Percentiles rank a stretch among this genome's conserved stretches.
phyloP scores from a whole-genome alignment of 2,797 vertebrate species.

The Pipistrellus pipistrellus region DNA sequence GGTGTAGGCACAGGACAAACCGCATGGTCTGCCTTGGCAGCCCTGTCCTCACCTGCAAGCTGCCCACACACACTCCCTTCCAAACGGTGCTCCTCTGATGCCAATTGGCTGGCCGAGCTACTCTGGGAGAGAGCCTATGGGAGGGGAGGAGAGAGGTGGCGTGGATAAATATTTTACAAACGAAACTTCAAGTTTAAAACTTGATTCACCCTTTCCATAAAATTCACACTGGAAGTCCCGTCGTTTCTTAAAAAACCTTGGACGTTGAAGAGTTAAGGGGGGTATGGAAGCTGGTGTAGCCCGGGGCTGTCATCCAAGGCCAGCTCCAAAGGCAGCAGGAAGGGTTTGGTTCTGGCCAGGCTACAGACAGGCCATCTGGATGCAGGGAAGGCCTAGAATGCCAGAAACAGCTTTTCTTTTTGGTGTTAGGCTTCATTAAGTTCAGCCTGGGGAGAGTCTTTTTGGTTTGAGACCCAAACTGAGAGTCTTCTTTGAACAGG shows the following conservation, averaged over 20 bases:
- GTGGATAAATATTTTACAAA: slow-evolving; percentile 65
- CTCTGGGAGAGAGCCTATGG: slow-evolving; percentile 61
- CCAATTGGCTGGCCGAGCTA: slow-evolving; percentile 67
- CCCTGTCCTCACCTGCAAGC: slow-evolving; percentile 78
- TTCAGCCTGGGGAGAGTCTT: slow-evolving; percentile 57
- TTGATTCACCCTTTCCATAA: slow-evolving; percentile 41
- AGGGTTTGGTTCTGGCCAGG: slow-evolving; percentile 81
- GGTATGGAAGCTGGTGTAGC: slow-evolving; percentile 66
- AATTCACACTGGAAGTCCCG: slow-evolving; percentile 35
- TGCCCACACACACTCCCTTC: slow-evolving; percentile 80
- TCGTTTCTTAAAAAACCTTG: slow-evolving; percentile 12
- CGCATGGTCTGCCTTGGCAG: slow-evolving; percentile 81
- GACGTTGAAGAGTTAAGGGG: slow-evolving; percentile 68
- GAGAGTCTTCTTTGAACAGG: slow-evolving; percentile 64
- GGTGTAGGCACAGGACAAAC: slow-evolving; percentile 81
- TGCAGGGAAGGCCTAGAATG: slow-evolving; percentile 71
- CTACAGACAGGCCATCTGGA: slow-evolving; percentile 80
- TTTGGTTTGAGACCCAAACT: slow-evolving; percentile 65
- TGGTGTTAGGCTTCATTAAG: slow-evolving; percentile 73
- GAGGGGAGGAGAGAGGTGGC: background rate
- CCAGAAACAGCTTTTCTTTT: slow-evolving; percentile 78
- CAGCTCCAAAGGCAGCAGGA: slow-evolving; percentile 78
- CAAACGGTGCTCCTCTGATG: slow-evolving; percentile 68
- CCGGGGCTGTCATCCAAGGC: slow-evolving; percentile 74
- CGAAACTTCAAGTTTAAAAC: slow-evolving; percentile 60